Evolutionary conservation across 1,140 invertebrate genomes (phyloP).

Genomic region (Eufriesea mexicana): DNA sequence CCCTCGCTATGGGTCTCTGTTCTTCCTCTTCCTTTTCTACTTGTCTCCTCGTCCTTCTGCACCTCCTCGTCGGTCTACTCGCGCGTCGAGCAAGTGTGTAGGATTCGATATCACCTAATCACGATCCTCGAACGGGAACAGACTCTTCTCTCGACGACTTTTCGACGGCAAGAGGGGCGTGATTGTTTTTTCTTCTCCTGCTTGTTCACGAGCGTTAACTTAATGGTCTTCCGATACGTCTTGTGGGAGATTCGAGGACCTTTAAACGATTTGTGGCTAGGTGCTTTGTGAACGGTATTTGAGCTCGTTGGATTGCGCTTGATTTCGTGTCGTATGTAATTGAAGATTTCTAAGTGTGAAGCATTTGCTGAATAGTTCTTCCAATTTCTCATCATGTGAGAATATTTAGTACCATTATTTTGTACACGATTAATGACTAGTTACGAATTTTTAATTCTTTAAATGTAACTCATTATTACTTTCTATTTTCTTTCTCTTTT

Average conservation of each 20-base stretch:
- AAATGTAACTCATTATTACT: not conserved
- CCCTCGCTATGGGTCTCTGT: not conserved
- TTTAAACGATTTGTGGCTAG: slow-evolving; percentile 9
- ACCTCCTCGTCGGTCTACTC: slow-evolving; percentile 17
- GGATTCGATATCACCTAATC: slow-evolving; percentile 59
- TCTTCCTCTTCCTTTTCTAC: not conserved
- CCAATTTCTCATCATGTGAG: not conserved
- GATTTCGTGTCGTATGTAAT: not conserved
- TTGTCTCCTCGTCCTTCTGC: not conserved
- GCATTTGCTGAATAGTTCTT: not conserved
- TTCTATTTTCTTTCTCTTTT: not conserved
- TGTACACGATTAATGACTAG: not conserved
- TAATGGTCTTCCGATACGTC: slow-evolving; percentile 18
- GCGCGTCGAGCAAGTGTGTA: slow-evolving; percentile 40
- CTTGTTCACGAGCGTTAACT: slow-evolving; percentile 5
- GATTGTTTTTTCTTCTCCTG: slow-evolving; percentile 31
- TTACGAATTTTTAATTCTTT: not conserved
- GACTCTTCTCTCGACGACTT: slow-evolving; percentile 19
- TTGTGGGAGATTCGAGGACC: not conserved
- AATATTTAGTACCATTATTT: not conserved
- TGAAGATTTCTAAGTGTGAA: not conserved
- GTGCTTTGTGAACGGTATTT: not conserved
- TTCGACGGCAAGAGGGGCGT: slow-evolving; percentile 1
- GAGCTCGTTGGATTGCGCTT: not conserved
- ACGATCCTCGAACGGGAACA: slow-evolving; percentile 39